Conservation (phyloP, 2,797 vertebrate species). For the Caiman crocodilus region DNA sequence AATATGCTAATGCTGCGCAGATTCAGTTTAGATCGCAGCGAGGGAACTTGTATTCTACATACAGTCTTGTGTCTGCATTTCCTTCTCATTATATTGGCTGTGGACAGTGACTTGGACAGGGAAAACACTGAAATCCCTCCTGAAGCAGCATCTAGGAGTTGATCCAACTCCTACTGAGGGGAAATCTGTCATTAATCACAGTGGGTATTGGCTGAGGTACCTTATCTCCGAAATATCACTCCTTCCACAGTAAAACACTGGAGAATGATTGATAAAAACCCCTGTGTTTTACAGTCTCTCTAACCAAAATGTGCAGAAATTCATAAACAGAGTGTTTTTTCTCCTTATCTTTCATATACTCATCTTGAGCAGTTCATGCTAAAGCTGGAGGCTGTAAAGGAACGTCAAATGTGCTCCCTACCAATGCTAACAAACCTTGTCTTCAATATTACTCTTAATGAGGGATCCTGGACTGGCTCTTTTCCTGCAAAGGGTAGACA, state of each 20-base stretch:
- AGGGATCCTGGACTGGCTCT: background rate
- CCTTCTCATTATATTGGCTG: background rate
- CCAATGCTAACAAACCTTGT: background rate
- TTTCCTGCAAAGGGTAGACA: background rate
- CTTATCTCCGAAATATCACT: background rate
- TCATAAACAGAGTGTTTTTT: background rate
- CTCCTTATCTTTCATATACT: background rate
- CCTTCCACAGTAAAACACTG: background rate
- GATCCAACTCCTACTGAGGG: background rate
- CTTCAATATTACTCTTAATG: background rate
- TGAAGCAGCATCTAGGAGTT: background rate
- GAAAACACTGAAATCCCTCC: background rate
- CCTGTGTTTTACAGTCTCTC: too few species aligned
- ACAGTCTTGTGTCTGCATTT: background rate
- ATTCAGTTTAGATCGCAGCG: background rate
- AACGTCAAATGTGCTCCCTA: background rate
- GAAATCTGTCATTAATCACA: fast-evolving
- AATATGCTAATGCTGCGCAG: background rate
- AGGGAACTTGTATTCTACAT: background rate
- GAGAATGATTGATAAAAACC: too few species aligned
- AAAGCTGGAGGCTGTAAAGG: background rate
- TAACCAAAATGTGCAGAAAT: background rate
- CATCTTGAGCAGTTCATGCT: background rate
- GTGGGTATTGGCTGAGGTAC: background rate
- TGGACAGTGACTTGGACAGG: background rate